Evolutionary conservation across 2,888 invertebrate species (phyloP).

Genomic region (Diachrysia chrysitis): DNA sequence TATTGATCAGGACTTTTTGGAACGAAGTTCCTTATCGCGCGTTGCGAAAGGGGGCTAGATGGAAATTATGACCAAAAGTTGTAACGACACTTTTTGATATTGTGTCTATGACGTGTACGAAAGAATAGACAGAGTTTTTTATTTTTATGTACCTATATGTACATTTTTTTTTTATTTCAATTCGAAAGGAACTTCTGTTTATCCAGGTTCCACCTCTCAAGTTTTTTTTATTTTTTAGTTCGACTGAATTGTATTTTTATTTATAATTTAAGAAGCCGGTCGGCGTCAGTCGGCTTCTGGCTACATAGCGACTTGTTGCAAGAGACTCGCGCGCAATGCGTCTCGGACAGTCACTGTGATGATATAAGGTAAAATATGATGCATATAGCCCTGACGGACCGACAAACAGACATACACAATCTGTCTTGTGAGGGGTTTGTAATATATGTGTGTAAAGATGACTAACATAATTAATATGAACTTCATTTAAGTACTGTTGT

Average conservation of each 20-base stretch:
- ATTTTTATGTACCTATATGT: too few species aligned
- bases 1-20: too few species aligned
- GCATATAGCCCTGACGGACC: not conserved
- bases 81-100: too few species aligned
- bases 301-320: conserved; percentile 29
- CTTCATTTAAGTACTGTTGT: too few species aligned
- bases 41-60: too few species aligned
- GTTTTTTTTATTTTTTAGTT: not conserved
- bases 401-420: not conserved
- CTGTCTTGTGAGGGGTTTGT: not conserved
- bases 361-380: conserved; percentile 37
- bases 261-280: conserved; percentile 42
- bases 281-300: conserved; percentile 33
- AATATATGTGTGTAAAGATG: not conserved
- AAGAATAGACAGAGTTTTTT: too few species aligned
- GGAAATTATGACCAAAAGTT: too few species aligned
- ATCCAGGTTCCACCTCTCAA: too few species aligned
- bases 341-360: conserved; percentile 42
- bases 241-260: conserved; percentile 20
- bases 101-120: too few species aligned
- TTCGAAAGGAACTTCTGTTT: too few species aligned
- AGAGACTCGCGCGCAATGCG: conserved; percentile 24
- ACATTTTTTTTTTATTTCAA: too few species aligned
- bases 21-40: too few species aligned
- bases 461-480: not conserved